Percentiles rank a stretch among this genome's conserved stretches.
Conservation (phyloP, 2,113 vertebrate genomes). For the Candoia aspera region DNA sequence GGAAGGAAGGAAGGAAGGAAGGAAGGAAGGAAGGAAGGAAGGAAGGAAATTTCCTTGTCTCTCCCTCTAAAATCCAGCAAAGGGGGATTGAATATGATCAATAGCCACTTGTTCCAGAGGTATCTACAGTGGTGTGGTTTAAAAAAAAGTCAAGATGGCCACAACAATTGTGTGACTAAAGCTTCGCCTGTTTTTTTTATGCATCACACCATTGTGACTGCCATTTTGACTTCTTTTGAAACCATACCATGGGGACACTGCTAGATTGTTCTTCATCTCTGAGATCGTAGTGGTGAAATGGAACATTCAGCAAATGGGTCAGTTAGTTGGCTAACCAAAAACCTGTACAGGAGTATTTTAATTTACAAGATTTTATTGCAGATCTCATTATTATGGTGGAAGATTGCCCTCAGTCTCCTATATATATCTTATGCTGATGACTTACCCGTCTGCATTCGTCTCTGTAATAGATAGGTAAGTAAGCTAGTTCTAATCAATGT, state of each 20-base stretch:
- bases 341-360: background rate
- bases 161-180: background rate
- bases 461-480: background rate
- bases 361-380: background rate
- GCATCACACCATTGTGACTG: background rate
- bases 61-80: background rate
- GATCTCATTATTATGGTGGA: too few species aligned
- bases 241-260: background rate
- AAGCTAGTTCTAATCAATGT: background rate
- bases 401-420: too few species aligned
- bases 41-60: background rate
- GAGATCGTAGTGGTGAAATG: background rate
- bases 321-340: background rate
- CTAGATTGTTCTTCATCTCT: background rate
- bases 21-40: too few species aligned
- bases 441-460: background rate
- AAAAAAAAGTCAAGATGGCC: background rate
- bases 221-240: background rate
- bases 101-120: background rate
- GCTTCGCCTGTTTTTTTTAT: background rate
- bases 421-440: too few species aligned
- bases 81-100: background rate
- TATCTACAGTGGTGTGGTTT: background rate
- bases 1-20: background rate
- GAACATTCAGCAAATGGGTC: background rate